A percentile compares a stretch with the other conserved stretches of the same genome.
These are phyloP conservation scores for Melanotaenia nigrans DNA, from an alignment of 2,797 vertebrate species.

Conservation along the genomic window DNA sequence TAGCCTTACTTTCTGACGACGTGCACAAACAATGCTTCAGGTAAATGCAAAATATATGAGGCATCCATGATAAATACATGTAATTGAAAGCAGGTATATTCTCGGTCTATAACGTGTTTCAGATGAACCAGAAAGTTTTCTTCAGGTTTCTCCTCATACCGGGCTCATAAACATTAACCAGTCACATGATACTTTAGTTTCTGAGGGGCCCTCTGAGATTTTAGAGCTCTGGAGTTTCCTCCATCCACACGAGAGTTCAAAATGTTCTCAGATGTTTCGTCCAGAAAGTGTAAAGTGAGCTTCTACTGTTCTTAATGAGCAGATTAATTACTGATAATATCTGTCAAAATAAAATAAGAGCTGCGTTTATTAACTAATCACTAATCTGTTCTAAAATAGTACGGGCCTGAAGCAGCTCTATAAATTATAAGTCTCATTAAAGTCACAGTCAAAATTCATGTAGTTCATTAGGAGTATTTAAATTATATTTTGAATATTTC, in stretches of 20 bases:
- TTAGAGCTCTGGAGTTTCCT: too few species aligned
- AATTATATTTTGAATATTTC: slow-evolving; percentile 53
- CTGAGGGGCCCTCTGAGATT: too few species aligned
- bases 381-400: slow-evolving; percentile 42
- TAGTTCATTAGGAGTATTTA: slow-evolving; percentile 49
- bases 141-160: too few species aligned
- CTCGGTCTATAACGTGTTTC: too few species aligned
- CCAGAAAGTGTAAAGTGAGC: background rate
- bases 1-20: too few species aligned
- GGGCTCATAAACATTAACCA: too few species aligned
- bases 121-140: too few species aligned
- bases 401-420: slow-evolving; percentile 45
- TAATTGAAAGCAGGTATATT: too few species aligned
- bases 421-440: slow-evolving; percentile 60
- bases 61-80: too few species aligned
- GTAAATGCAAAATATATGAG: too few species aligned
- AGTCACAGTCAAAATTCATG: slow-evolving; percentile 47
- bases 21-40: too few species aligned
- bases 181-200: too few species aligned
- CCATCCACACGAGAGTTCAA: background rate
- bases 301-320: background rate
- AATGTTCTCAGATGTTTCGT: background rate
- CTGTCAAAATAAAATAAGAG: slow-evolving; percentile 11
- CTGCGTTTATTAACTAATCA: slow-evolving; percentile 23
- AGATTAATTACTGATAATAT: slow-evolving; percentile 9